Evolutionary conservation across 2,113 vertebrate species (phyloP), one percentile per base, ranked within the genome.

Genomic region (Butorides virescens): DNA sequence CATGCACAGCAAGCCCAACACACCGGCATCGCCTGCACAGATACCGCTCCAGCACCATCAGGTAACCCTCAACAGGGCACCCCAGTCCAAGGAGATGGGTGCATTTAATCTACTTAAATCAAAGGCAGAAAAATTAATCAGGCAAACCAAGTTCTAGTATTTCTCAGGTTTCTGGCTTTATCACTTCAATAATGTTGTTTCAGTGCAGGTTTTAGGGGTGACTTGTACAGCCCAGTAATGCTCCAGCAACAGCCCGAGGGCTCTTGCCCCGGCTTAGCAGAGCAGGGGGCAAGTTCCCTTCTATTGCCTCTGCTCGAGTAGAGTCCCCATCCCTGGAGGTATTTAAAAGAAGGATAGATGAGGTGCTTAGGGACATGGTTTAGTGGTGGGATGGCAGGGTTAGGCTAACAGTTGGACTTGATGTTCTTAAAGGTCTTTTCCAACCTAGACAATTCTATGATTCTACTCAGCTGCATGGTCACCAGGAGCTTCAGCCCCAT

Each of bases 11-110:
- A n/a, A 52, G 4, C 14, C 7, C 66, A 10, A 1, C 37, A 14
- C 12, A 2, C 76, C 29, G 36, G 21, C 61, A 15, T 6, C 7
- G 11, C 61, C 36, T 19, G 36, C 61, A 15, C 13, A n/a, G 10
- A 4, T 3, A 1, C 23, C 21, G 0, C 88, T 7, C 36, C 3
- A 4, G 59, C 10, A 14, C 39, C 82, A 10, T 13, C 1, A 0
- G 56, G 15, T 23, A 52, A 32, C 1, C 61, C 94, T 52, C 73
- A 16, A 39, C 88, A 90, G 73, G 44, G 13, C 75, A 75, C 22
- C 79, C 20, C 44, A 0, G 1, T 0, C 62, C 46, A 5, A 42
- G 49, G 56, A 9, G 49, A 53, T 0, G 11, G 8, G 5, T 18
- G 52, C 8, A 4, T 46, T 74, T 53, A 17, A n/a, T 22, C 27